Evolutionary conservation across 2,888 invertebrate species (phyloP).

Genomic region (Spisula solida): DNA sequence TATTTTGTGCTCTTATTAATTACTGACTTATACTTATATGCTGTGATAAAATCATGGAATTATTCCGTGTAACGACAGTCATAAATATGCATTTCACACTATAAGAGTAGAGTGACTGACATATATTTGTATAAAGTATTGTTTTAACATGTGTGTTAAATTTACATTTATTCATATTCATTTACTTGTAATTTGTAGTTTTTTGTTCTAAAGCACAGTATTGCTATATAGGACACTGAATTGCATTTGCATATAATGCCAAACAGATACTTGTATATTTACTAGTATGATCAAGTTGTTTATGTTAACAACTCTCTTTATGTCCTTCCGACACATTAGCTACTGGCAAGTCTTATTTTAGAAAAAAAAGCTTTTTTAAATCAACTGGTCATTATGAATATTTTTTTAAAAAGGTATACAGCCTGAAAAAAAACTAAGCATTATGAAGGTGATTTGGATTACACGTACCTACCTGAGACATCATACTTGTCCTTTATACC

Average conservation of each 20-base stretch:
- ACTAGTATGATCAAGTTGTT: too few relatives aligned
- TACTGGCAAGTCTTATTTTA: too few relatives aligned
- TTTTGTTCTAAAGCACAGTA: not conserved
- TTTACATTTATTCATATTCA: not conserved
- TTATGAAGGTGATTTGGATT: too few relatives aligned
- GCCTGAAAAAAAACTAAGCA: too few relatives aligned
- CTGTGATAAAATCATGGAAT: not conserved
- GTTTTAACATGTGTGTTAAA: not conserved
- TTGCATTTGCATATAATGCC: not conserved
- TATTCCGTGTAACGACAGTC: not conserved
- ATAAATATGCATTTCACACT: not conserved
- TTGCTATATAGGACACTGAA: not conserved
- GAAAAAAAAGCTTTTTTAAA: too few relatives aligned
- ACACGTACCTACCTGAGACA: too few relatives aligned
- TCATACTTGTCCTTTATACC: too few relatives aligned
- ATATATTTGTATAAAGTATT: not conserved
- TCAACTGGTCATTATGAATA: too few relatives aligned
- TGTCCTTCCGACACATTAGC: too few relatives aligned
- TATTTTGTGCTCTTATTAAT: not conserved
- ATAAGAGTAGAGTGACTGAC: not conserved
- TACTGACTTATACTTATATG: not conserved
- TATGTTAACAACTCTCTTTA: too few relatives aligned
- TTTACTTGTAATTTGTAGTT: not conserved
- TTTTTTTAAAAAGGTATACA: too few relatives aligned
- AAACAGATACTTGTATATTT: too few relatives aligned